Evolutionary conservation across 2,888 invertebrate genomes (phyloP), one percentile per base, ranked within the genome.

Genomic region (Phymatocera aterrima): DNA sequence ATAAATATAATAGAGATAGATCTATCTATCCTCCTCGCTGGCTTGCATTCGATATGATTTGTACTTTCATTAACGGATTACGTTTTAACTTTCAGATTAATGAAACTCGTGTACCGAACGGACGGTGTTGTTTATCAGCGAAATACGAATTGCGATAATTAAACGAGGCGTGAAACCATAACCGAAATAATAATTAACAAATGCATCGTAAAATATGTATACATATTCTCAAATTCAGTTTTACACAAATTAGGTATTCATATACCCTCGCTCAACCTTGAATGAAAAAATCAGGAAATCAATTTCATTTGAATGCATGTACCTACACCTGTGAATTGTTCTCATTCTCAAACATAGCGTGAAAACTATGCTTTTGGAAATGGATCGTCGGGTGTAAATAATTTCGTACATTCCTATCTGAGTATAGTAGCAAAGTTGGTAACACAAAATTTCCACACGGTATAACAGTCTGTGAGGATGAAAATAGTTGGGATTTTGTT

Each of bases 41-140:
- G 15, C 31, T 18, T 28, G 78, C 70, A 54, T 57, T 37, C 70
- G 78, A 48, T 60, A 68, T 72, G 78, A 78, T 78, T 78, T 78
- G 78, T 78, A 78, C 74, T 78, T 78, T 78, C 78, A 78, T 78
- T 78, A 72, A 70, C 74, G 78, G 78, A 78, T 78, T 78, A 78
- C 54, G 70, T 61, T 74, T 78, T 74, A 61, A 72, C 78, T 60
- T 64, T 24, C 34, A 65, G 78, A 78, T 78, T 78, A 78, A 78
- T 72, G 78, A 74, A 74, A 60, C 57, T 18, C 37, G 77, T n/a
- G 31, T 21, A 12, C 8, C 64, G 54, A 77, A 64, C 18, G 34
- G 77, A 77, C 77, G 75, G 34, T 21, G 57, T 75, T 75, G 75
- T 75, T 75, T 75, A 75, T 75, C 75, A 57, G 75, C 28, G n/a